A percentile compares a stretch with the other conserved stretches of the same genome.
Conservation (phyloP, 2,113 vertebrate species). For the Puntigrus tetrazona region DNA sequence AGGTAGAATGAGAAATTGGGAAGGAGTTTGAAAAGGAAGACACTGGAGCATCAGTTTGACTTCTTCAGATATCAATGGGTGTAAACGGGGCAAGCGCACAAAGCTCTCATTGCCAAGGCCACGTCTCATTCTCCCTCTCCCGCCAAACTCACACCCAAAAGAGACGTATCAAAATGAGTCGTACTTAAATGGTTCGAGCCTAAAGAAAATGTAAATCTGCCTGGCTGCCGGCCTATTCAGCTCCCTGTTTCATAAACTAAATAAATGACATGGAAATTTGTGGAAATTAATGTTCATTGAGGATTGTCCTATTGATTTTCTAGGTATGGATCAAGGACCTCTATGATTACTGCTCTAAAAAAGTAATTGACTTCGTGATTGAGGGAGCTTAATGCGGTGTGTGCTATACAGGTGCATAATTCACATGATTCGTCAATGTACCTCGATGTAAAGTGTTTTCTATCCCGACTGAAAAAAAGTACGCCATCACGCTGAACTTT, state of each 20-base stretch:
- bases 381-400: constrained; percentile 20
- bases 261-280: constrained; percentile 12
- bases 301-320: constrained; percentile 28
- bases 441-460: neutral
- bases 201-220: neutral
- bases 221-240: constrained; percentile 3
- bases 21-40: neutral
- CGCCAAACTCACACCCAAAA: neutral
- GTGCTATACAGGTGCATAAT: constrained; percentile 20
- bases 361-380: constrained; percentile 24
- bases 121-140: neutral
- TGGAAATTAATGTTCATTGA: constrained; percentile 28
- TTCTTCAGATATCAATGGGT: neutral
- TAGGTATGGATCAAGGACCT: constrained; percentile 32
- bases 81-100: neutral
- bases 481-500: neutral
- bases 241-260: constrained; percentile 14
- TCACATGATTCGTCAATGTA: constrained; percentile 27
- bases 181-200: neutral
- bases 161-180: neutral
- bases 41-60: constrained; percentile 10
- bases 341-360: constrained; percentile 23
- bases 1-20: neutral
- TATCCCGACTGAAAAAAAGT: neutral
- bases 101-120: constrained; percentile 20